These are phyloP conservation scores for Drosophila sturtevanti DNA, from an alignment of 1,140 invertebrate genomes.

Conservation along the genomic window DNA sequence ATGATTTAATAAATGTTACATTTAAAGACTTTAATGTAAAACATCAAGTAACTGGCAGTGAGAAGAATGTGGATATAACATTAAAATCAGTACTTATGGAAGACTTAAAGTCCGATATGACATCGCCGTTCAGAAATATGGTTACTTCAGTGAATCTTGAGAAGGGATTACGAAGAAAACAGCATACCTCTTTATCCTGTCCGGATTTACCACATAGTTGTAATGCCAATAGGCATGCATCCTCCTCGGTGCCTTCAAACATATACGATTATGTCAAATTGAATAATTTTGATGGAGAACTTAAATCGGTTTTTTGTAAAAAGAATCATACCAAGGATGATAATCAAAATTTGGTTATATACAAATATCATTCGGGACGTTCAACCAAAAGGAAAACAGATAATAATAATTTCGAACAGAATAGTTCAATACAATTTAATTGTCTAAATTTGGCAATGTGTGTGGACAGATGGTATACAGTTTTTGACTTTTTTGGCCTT, in stretches of 20 bases:
- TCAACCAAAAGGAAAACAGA: constrained; percentile 6
- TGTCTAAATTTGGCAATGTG: constrained; percentile 95
- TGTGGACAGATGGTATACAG: constrained; percentile 96
- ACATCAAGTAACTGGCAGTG: constrained; percentile 86
- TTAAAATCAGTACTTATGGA: constrained; percentile 93
- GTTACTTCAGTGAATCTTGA: constrained; percentile 88
- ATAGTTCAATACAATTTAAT: constrained; percentile 91
- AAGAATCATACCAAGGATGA: constrained; percentile 44
- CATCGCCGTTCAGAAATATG: constrained; percentile 91
- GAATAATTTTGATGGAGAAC: constrained; percentile 40
- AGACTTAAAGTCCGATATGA: constrained; percentile 90
- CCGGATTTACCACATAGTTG: constrained; percentile 86
- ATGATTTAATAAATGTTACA: constrained; percentile 88
- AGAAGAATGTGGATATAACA: constrained; percentile 89
- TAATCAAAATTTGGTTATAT: constrained; percentile 69
- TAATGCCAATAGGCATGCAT: constrained; percentile 47
- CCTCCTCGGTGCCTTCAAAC: constrained; percentile 87
- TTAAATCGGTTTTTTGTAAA: constrained; percentile 30
- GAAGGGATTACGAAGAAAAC: constrained; percentile 52
- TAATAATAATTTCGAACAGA: constrained; percentile 38
- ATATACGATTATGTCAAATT: constrained; percentile 85
- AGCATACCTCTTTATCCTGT: constrained; percentile 91
- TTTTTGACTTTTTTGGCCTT: constrained; percentile 96
- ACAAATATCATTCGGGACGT: constrained; percentile 52
- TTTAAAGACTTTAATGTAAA: constrained; percentile 92